Percentiles rank a stretch among this genome's conserved stretches.
These are phyloP conservation scores for Equus przewalskii DNA, from an alignment of 2,113 vertebrate species.

Conservation along the genomic window DNA sequence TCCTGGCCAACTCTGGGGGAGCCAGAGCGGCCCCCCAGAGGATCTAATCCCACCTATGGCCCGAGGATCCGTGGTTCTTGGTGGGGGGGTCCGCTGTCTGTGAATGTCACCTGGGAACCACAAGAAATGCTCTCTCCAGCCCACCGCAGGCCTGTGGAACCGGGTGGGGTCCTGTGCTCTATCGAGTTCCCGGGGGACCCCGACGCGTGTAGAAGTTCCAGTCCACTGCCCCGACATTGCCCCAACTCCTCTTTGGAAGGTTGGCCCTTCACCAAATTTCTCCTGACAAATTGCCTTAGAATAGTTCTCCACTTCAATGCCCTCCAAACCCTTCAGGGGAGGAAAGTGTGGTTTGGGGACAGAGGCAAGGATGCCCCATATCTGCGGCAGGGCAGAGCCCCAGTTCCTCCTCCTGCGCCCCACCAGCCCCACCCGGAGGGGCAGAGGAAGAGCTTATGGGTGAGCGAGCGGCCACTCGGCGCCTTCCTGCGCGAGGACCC, in stretches of 20 bases:
- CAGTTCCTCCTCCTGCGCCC: background rate
- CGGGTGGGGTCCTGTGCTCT: background rate
- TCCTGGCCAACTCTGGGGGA: no score
- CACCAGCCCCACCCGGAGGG: background rate
- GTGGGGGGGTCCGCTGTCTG: background rate
- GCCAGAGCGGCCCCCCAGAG: accelerated
- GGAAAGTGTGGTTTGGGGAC: background rate
- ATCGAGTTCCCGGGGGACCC: background rate
- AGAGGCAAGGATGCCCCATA: background rate
- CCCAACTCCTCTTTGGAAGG: background rate
- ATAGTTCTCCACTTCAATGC: background rate
- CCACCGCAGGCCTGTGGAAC: accelerated
- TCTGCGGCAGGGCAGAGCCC: background rate
- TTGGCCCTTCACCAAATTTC: background rate
- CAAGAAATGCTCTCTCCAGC: background rate
- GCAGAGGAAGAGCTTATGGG: background rate
- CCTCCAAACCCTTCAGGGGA: background rate
- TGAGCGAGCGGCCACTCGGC: background rate
- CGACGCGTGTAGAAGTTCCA: accelerated
- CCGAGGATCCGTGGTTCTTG: accelerated
- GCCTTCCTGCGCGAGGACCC: background rate
- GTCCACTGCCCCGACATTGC: background rate
- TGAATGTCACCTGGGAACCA: background rate
- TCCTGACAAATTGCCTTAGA: background rate
- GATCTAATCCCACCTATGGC: accelerated